Evolutionary conservation across 2,888 invertebrate species (phyloP).

Genomic region (Dromius quadrimaculatus): DNA sequence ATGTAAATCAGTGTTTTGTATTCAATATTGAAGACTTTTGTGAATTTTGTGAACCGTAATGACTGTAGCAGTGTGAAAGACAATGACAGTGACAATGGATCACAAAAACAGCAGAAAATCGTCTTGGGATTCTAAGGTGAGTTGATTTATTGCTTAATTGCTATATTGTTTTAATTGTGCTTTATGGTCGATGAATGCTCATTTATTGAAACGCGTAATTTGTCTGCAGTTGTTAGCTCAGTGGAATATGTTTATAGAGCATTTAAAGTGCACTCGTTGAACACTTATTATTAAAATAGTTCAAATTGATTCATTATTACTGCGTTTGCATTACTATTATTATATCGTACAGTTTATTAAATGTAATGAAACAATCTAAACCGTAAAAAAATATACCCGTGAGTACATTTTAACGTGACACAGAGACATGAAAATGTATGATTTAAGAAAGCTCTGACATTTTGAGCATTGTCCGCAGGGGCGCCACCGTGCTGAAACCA

Average conservation of each 20-base stretch:
- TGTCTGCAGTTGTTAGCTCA: not conserved
- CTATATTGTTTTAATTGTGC: slow-evolving; percentile 1
- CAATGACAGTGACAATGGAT: slow-evolving; percentile 68
- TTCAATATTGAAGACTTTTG: slow-evolving; percentile 1
- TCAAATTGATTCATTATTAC: no score
- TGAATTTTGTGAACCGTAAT: not conserved
- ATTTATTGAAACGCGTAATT: not conserved
- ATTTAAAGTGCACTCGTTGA: not conserved
- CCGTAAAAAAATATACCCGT: no score
- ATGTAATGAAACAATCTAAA: no score
- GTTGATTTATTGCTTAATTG: slow-evolving; percentile 45
- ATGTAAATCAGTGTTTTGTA: slow-evolving; percentile 16
- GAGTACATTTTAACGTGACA: no score
- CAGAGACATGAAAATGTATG: no score
- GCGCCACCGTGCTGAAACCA: no score
- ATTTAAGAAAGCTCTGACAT: no score
- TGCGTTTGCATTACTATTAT: no score
- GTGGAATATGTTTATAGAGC: not conserved
- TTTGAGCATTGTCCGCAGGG: no score
- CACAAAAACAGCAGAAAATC: slow-evolving; percentile 67
- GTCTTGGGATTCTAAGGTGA: slow-evolving; percentile 71
- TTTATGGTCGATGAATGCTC: not conserved
- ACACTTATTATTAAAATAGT: no score
- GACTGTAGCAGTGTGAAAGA: slow-evolving; percentile 51
- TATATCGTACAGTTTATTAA: no score